These are phyloP conservation scores for Mastacembelus armatus DNA, from an alignment of 2,797 vertebrate species.

Conservation along the genomic window DNA sequence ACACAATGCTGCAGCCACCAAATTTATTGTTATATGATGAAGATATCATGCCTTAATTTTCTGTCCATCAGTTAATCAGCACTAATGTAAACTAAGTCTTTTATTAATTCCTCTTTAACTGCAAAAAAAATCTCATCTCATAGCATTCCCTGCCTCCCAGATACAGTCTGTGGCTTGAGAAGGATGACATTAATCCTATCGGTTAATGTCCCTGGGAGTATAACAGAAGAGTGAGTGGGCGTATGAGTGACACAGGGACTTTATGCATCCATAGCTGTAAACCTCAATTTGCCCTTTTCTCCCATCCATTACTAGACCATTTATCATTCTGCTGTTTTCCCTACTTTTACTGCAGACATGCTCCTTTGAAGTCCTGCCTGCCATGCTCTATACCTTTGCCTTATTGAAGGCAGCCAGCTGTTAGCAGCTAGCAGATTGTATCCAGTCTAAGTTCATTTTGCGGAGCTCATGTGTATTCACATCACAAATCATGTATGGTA, in stretches of 20 bases:
- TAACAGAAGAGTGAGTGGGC: slow-evolving; percentile 45
- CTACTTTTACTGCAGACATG: slow-evolving; percentile 30
- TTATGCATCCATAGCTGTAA: slow-evolving; percentile 49
- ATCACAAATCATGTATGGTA: slow-evolving; percentile 46
- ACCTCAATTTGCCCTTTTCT: slow-evolving; percentile 35
- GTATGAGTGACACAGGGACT: slow-evolving; percentile 71
- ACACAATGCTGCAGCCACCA: slow-evolving; percentile 2
- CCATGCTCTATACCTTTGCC: slow-evolving; percentile 7
- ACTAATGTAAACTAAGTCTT: slow-evolving; percentile 8
- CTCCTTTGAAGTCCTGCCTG: slow-evolving; percentile 60
- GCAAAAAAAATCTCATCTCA: slow-evolving; percentile 17
- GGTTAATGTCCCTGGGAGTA: slow-evolving; percentile 59
- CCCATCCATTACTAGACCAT: slow-evolving; percentile 41
- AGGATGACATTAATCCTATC: slow-evolving; percentile 66
- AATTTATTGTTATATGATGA: not conserved
- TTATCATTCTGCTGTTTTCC: slow-evolving; percentile 48
- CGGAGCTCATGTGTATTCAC: slow-evolving; percentile 12
- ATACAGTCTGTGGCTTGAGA: slow-evolving; percentile 32
- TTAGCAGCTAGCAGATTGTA: slow-evolving; percentile 25
- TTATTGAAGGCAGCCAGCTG: slow-evolving; percentile 49
- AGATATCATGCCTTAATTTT: not conserved
- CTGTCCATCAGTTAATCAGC: not conserved
- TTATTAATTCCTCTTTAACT: slow-evolving; percentile 32
- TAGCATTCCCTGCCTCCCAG: not conserved
- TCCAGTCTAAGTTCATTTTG: slow-evolving; percentile 25